phyloP scores from a whole-genome alignment of 2,888 invertebrate genomes.

The Cheilosia soror region DNA sequence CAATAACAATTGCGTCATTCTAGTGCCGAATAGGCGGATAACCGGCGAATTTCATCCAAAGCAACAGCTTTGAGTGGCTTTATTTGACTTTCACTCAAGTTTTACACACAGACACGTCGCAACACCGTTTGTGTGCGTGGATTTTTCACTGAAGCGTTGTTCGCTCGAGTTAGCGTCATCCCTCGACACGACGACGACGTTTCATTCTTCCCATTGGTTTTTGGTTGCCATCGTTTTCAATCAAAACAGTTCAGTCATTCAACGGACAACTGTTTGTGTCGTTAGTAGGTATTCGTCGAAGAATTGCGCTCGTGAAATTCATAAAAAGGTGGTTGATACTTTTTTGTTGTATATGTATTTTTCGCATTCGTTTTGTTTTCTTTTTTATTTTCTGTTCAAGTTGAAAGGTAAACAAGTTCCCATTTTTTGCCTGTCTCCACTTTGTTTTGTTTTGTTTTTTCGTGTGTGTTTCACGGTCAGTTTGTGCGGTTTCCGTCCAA shows the following conservation, averaged over 20 bases:
- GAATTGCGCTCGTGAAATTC: slow-evolving; percentile 33
- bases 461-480: slow-evolving; percentile 49
- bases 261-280: slow-evolving; percentile 60
- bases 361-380: slow-evolving; percentile 22
- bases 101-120: background rate
- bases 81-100: slow-evolving; percentile 33
- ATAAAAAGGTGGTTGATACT: slow-evolving; percentile 50
- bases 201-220: background rate
- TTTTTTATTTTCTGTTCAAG: slow-evolving; percentile 18
- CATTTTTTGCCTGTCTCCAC: background rate
- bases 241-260: slow-evolving; percentile 66
- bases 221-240: slow-evolving; percentile 63
- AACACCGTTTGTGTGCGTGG: background rate
- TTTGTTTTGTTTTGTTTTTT: slow-evolving; percentile 22
- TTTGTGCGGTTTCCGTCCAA: slow-evolving; percentile 46
- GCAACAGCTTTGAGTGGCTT: slow-evolving; percentile 59
- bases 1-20: slow-evolving; percentile 44
- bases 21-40: slow-evolving; percentile 16
- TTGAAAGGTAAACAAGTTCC: slow-evolving; percentile 70
- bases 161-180: background rate
- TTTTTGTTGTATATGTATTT: slow-evolving; percentile 18
- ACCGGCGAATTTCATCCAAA: slow-evolving; percentile 31
- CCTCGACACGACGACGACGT: background rate
- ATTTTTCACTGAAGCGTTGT: slow-evolving; percentile 23
- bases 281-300: slow-evolving; percentile 31